Evolutionary conservation across 2,888 invertebrate genomes (phyloP).

Genomic region (Apodemia zela): DNA sequence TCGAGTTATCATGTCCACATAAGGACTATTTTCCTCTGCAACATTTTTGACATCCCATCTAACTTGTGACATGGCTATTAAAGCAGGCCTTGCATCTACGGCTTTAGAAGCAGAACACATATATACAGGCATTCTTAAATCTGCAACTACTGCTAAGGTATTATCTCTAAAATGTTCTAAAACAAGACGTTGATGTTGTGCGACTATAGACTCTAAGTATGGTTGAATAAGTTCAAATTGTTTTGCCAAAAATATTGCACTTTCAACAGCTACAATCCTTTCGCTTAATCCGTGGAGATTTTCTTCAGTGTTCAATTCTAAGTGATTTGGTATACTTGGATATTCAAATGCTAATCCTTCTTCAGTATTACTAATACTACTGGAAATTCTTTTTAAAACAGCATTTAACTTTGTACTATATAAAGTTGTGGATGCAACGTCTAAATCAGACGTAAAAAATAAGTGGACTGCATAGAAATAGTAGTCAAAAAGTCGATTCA

Average conservation of each 20-base stretch:
- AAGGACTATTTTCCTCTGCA: conserved; percentile 95
- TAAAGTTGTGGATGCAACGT: conserved; percentile 73
- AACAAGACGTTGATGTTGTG: conserved; percentile 83
- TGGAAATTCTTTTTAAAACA: conserved; percentile 88
- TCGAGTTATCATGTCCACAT: conserved; percentile 89
- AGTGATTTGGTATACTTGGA: conserved; percentile 52
- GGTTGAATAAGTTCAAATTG: conserved; percentile 92
- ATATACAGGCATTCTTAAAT: conserved; percentile 92
- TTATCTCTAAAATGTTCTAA: conserved; percentile 87
- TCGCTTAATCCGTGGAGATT: conserved; percentile 91
- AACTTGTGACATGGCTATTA: conserved; percentile 94
- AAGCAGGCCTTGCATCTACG: conserved; percentile 87
- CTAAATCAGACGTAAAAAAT: conserved; percentile 91
- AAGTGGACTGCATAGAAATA: conserved; percentile 93
- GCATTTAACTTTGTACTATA: conserved; percentile 86
- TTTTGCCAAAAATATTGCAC: conserved; percentile 92
- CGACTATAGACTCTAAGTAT: conserved; percentile 91
- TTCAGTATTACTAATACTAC: conserved; percentile 78
- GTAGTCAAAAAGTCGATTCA: conserved; percentile 96
- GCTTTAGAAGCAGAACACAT: conserved; percentile 91
- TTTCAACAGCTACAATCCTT: conserved; percentile 95
- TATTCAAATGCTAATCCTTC: conserved; percentile 43
- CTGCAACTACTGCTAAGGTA: conserved; percentile 85
- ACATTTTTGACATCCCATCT: conserved; percentile 98
- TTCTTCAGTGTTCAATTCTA: conserved; percentile 76